Conservation (phyloP, 2,797 vertebrate species). For the Lates japonicus region DNA sequence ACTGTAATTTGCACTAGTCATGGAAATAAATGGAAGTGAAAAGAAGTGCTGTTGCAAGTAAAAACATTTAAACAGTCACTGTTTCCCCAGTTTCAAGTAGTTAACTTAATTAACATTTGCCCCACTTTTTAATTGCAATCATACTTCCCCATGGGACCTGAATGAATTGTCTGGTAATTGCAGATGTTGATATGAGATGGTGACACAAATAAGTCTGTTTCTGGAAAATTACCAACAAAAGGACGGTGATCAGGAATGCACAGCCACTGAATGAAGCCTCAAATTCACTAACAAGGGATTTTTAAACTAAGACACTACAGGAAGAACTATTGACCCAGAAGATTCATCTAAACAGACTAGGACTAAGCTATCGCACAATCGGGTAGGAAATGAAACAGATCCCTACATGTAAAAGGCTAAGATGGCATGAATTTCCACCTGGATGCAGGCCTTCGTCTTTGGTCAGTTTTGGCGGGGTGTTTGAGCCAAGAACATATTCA, state of each 20-base stretch:
- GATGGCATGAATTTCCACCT: constrained; percentile 64
- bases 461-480: constrained; percentile 50
- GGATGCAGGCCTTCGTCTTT: constrained; percentile 77
- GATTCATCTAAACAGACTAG: neutral
- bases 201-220: constrained; percentile 88
- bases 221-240: constrained; percentile 67
- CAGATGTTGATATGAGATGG: constrained; percentile 96
- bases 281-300: constrained; percentile 14
- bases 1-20: constrained; percentile 37
- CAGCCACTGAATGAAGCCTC: constrained; percentile 7
- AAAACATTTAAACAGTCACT: constrained; percentile 87
- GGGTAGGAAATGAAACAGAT: constrained; percentile 31
- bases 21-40: constrained; percentile 35
- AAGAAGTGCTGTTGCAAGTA: constrained; percentile 69
- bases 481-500: constrained; percentile 67
- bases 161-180: constrained; percentile 93
- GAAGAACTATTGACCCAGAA: constrained; percentile 10
- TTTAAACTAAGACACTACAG: constrained; percentile 1
- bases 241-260: constrained; percentile 34
- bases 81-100: constrained; percentile 94
- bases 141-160: constrained; percentile 93
- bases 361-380: neutral
- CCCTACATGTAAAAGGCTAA: neutral
- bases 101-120: constrained; percentile 99
- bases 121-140: constrained; percentile 99